Evolutionary conservation across 2,888 invertebrate genomes (phyloP), one percentile per base, ranked within the genome.

Genomic region (Campoplex nolae): DNA sequence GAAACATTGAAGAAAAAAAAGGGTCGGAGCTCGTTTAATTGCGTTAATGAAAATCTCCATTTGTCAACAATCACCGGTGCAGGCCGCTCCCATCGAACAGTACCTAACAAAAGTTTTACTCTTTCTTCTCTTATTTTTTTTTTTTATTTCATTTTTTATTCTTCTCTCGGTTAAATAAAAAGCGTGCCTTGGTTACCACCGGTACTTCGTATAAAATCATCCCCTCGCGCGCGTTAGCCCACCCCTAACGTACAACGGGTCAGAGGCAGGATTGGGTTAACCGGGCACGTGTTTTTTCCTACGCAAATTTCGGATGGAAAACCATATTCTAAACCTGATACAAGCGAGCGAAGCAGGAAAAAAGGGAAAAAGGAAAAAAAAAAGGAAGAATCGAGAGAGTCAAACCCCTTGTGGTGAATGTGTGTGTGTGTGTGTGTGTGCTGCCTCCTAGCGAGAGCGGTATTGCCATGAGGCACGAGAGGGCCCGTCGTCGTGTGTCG

Each of bases 151-250:
- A 32, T 32, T 32, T 32, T 62, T 13, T 35, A 48, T 3, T 48
- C 32, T 54, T 28, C 73, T 23, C 67, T 83, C 48, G 42, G 58
- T 58, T 65, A 74, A 75, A 79, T 67, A 79, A 67, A 79, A 67
- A 75, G 62, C 68, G 78, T 76, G 48, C 42, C 28, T 35, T 67
- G 32, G 23, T 48, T 68, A 18, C 42, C 45, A 23, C n/a, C 23
- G 93, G 93, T 91, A 90, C 90, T 90, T 91, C 90, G 92, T 93
- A 28, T 92, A 93, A 93, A 93, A 93, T 91, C 92, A 90, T 76
- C 92, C 91, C 90, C 90, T 90, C 88, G 88, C 90, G 89, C 90
- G 89, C 88, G 84, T 58, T 83, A 86, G 62, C 88, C 88, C 83
- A 84, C 86, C 76, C 65, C 62, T 56, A 18, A 62, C n/a, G 35